A percentile compares a stretch with the other conserved stretches of the same genome.
phyloP scores from a whole-genome alignment of 2,113 vertebrate genomes.

The Telmatochromis sp. region DNA sequence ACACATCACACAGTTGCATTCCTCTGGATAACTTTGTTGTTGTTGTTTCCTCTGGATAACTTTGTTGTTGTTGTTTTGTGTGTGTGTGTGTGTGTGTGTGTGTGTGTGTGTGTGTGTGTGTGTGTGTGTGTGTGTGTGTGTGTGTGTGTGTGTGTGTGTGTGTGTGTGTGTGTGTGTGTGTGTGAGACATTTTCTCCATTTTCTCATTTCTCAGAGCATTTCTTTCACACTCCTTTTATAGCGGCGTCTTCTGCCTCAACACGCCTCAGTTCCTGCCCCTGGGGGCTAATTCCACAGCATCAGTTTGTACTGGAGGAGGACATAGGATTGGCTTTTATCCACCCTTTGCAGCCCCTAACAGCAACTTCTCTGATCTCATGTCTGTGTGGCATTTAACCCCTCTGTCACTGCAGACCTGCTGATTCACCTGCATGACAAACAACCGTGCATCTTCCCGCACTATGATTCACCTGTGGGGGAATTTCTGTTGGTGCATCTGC shows the following conservation, averaged over 20 bases:
- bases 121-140: no score
- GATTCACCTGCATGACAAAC: conserved; percentile 3
- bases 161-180: not conserved
- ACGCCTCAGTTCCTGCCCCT: conserved; percentile 69
- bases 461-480: conserved; percentile 4
- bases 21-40: no score
- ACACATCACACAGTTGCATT: no score
- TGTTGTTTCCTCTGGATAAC: no score
- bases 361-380: conserved; percentile 59
- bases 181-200: conserved; percentile 40
- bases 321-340: conserved; percentile 64
- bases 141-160: not conserved
- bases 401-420: conserved; percentile 18
- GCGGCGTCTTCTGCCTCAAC: conserved; percentile 57
- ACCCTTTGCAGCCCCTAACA: conserved; percentile 48
- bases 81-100: no score
- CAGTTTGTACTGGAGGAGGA: conserved; percentile 58
- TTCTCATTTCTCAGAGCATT: conserved; percentile 52
- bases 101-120: no score
- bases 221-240: conserved; percentile 48
- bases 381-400: conserved; percentile 68
- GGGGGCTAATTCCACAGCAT: conserved; percentile 70
- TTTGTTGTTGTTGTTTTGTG: no score
- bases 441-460: not conserved
- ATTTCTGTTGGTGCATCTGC: not conserved